Percentiles rank a stretch among this genome's conserved stretches.
phyloP scores from a whole-genome alignment of 2,888 invertebrate species.

The Helicoverpa assulta region DNA sequence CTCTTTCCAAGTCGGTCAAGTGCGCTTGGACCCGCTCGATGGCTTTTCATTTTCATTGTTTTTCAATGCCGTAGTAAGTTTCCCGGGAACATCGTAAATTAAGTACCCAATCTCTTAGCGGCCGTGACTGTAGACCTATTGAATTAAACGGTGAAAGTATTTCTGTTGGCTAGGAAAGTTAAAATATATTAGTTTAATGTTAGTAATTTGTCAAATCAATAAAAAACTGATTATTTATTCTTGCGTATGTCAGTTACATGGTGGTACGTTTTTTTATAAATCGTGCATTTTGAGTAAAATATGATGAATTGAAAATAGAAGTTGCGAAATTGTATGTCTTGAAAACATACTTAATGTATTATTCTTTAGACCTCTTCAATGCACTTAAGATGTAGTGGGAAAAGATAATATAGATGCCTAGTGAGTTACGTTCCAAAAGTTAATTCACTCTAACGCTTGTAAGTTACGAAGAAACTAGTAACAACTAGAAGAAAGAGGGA shows the following conservation, averaged over 20 bases:
- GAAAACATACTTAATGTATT: no score
- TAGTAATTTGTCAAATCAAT: no score
- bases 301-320: no score
- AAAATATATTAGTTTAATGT: no score
- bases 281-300: no score
- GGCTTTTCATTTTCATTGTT: constrained; percentile 75
- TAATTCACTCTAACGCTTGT: constrained; percentile 64
- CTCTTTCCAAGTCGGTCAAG: constrained; percentile 72
- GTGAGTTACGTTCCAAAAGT: constrained; percentile 45
- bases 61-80: constrained; percentile 62
- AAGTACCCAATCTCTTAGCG: constrained; percentile 33
- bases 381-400: constrained; percentile 1
- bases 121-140: constrained; percentile 24
- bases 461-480: constrained; percentile 77
- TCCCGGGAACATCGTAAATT: constrained; percentile 38
- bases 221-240: background rate
- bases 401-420: constrained; percentile 9
- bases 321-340: no score
- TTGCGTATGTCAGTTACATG: no score
- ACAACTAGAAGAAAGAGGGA: constrained; percentile 79
- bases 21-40: constrained; percentile 64
- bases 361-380: background rate
- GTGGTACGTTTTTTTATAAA: no score
- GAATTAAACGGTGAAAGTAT: background rate
- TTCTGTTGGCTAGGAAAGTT: no score